These are phyloP conservation scores for Chrysotoxum bicinctum DNA, from an alignment of 2,888 invertebrate genomes.

Conservation along the genomic window DNA sequence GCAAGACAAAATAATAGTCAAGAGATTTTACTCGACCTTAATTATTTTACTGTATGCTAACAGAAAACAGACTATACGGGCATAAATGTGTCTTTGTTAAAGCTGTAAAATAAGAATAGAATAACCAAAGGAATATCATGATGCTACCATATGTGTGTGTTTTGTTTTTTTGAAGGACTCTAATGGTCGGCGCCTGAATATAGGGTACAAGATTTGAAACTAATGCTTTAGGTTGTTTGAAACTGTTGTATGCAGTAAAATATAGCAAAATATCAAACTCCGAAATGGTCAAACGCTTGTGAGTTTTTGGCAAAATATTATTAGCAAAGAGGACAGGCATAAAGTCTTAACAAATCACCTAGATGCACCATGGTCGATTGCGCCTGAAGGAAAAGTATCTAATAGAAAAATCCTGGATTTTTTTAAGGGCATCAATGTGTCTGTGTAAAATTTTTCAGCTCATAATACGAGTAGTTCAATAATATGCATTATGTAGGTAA, in stretches of 20 bases:
- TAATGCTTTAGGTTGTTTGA: not conserved
- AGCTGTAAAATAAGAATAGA: not conserved
- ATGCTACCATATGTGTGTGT: not conserved
- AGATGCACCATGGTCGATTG: not conserved
- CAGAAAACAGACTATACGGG: conserved; percentile 1
- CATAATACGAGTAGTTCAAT: no score
- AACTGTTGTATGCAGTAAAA: not conserved
- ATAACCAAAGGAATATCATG: not conserved
- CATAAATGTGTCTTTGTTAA: conserved; percentile 12
- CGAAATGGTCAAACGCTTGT: not conserved
- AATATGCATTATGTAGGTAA: no score
- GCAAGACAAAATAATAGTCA: conserved; percentile 25
- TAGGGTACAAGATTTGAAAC: not conserved
- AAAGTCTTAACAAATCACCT: not conserved
- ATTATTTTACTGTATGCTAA: conserved; percentile 36
- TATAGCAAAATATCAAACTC: not conserved
- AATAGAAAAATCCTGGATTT: no score
- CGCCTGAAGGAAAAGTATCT: no score
- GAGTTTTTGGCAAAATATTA: not conserved
- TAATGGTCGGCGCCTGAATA: not conserved
- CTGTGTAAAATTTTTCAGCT: no score
- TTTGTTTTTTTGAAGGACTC: not conserved
- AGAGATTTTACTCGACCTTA: conserved; percentile 33
- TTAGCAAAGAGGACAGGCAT: not conserved
- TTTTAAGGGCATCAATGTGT: no score